Percentiles rank a stretch among this genome's conserved stretches.
Conservation (phyloP, 2,888 invertebrate species). For the Ditula angustiorana region DNA sequence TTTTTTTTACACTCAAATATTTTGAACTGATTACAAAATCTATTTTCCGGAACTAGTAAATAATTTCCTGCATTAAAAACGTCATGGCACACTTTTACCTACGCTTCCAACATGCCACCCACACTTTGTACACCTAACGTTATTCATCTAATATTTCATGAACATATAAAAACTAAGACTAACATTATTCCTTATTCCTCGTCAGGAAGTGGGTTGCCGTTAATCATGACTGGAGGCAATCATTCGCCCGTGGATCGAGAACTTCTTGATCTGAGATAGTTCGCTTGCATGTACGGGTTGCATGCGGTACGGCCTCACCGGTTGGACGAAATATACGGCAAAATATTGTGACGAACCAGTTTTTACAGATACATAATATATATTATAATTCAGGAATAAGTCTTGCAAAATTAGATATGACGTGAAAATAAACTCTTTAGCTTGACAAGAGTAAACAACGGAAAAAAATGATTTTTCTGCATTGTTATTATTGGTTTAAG, state of each 20-base stretch:
- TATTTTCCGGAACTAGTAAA: no score
- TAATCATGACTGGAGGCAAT: conserved; percentile 36
- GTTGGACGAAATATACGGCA: conserved; percentile 9
- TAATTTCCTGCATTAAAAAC: no score
- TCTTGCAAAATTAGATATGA: no score
- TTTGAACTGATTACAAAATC: no score
- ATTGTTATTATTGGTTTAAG: no score
- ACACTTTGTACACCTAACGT: neutral
- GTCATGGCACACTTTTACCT: neutral
- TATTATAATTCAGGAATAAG: no score
- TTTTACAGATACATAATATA: neutral
- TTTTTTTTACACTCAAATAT: no score
- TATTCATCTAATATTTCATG: no score
- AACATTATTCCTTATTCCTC: neutral
- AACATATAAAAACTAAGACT: neutral
- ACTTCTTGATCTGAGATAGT: conserved; percentile 37
- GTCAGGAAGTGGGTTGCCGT: conserved; percentile 22
- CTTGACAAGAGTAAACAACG: no score
- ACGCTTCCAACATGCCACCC: neutral
- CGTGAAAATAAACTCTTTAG: no score
- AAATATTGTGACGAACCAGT: neutral
- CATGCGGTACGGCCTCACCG: conserved; percentile 12
- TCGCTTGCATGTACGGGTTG: conserved; percentile 28
- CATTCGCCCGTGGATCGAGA: conserved; percentile 31
- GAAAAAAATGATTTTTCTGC: no score